Conservation (phyloP, 2,797 vertebrate species). For the Phrynocephalus vlangalii region DNA sequence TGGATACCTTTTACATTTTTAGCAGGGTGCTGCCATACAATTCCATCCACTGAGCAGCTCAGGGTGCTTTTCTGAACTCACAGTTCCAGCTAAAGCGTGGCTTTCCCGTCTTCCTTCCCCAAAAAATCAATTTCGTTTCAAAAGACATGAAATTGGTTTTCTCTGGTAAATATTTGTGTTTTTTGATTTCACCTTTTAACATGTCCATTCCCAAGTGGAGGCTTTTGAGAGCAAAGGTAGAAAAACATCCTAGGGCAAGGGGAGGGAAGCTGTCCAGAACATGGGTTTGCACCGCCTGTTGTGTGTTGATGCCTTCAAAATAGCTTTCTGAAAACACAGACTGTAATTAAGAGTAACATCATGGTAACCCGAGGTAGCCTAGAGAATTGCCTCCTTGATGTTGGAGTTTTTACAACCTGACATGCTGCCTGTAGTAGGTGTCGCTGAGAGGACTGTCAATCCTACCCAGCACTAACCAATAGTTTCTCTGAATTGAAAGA, state of each 20-base stretch:
- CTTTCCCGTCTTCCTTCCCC: background rate
- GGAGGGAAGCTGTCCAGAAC: background rate
- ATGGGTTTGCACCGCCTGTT: background rate
- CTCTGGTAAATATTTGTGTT: conserved; percentile 22
- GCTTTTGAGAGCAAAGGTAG: background rate
- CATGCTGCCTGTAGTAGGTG: too few species aligned
- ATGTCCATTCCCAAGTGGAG: conserved; percentile 8
- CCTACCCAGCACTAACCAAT: too few species aligned
- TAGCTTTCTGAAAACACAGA: background rate
- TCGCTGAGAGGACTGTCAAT: too few species aligned
- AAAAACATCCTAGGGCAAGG: conserved; percentile 11
- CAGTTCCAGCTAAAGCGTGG: background rate
- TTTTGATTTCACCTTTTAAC: conserved; percentile 21
- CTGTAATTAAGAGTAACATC: background rate
- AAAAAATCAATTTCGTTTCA: conserved; percentile 48
- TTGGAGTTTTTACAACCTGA: too few species aligned
- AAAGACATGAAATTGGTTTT: conserved; percentile 22
- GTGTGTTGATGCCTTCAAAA: background rate
- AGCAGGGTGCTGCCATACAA: conserved; percentile 18
- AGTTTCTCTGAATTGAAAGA: too few species aligned
- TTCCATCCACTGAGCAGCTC: conserved; percentile 4
- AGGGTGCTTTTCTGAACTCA: background rate
- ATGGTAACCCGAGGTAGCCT: too few species aligned
- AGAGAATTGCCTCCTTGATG: background rate
- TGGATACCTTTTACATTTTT: conserved; percentile 6